Percentiles rank a stretch among this genome's conserved stretches.
These are phyloP conservation scores for Aphelenchoides besseyi DNA, from an alignment of 1,140 invertebrate species.

Conservation along the genomic window DNA sequence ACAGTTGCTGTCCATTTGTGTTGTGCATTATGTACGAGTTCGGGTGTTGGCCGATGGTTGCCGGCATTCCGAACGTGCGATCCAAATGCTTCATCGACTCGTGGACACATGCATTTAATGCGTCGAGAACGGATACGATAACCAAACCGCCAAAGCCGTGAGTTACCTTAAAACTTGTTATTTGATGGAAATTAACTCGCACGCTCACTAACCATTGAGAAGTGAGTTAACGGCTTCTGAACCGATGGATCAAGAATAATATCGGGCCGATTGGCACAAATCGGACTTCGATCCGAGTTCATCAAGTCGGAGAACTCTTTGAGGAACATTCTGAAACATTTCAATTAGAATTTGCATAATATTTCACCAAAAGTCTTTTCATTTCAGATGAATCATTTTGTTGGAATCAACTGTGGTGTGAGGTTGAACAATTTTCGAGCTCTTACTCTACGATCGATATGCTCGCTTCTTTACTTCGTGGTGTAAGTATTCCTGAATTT, in stretches of 20 bases:
- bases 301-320: constrained; percentile 96
- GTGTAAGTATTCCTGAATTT: background rate
- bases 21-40: background rate
- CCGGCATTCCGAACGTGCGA: constrained; percentile 27
- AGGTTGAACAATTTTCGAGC: background rate
- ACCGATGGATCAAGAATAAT: constrained; percentile 88
- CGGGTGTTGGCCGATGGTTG: background rate
- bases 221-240: constrained; percentile 85
- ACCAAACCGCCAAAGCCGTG: constrained; percentile 47
- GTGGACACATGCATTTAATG: constrained; percentile 35
- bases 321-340: constrained; percentile 68
- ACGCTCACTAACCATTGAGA: constrained; percentile 64
- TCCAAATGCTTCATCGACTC: constrained; percentile 44
- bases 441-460: background rate
- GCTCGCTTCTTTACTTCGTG: background rate
- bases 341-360: background rate
- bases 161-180: constrained; percentile 32
- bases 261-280: constrained; percentile 91
- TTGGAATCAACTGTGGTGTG: background rate
- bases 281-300: constrained; percentile 77
- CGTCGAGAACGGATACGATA: constrained; percentile 41
- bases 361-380: background rate
- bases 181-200: background rate
- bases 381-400: background rate
- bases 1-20: background rate